phyloP scores from a whole-genome alignment of 2,888 invertebrate species.

The Maniola hyperantus region DNA sequence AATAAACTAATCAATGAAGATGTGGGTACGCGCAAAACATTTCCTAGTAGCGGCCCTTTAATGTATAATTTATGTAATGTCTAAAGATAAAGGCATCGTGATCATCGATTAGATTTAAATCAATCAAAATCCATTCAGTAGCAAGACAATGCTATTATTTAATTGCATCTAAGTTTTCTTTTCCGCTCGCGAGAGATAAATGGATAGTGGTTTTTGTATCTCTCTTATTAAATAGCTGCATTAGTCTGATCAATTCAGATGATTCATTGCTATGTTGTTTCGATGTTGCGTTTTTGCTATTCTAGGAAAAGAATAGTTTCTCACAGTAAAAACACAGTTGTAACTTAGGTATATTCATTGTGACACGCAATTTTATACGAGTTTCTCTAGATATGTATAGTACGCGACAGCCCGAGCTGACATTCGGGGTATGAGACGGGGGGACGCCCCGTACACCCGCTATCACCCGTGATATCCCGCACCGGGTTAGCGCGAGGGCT shows the following conservation, averaged over 20 bases:
- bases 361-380: neutral
- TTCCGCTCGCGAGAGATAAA: conserved; percentile 5
- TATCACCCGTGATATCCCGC: too few relatives aligned
- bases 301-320: conserved; percentile 8
- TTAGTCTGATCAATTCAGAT: conserved; percentile 25
- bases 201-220: neutral
- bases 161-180: conserved; percentile 19
- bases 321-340: neutral
- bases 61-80: conserved; percentile 29
- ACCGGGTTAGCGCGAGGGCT: too few relatives aligned
- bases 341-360: neutral
- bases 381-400: neutral
- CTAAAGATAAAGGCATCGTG: conserved; percentile 40
- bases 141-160: conserved; percentile 35
- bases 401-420: too few relatives aligned
- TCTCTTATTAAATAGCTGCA: conserved; percentile 11
- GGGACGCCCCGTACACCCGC: too few relatives aligned
- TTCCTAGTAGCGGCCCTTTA: conserved; percentile 51
- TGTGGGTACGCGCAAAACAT: conserved; percentile 27
- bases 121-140: conserved; percentile 43
- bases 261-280: conserved; percentile 29
- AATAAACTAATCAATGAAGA: conserved; percentile 33
- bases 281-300: conserved; percentile 8
- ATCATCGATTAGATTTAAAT: conserved; percentile 44
- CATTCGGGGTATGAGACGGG: too few relatives aligned